These are phyloP conservation scores for Apis laboriosa DNA, from an alignment of 1,140 invertebrate genomes.

Conservation along the genomic window DNA sequence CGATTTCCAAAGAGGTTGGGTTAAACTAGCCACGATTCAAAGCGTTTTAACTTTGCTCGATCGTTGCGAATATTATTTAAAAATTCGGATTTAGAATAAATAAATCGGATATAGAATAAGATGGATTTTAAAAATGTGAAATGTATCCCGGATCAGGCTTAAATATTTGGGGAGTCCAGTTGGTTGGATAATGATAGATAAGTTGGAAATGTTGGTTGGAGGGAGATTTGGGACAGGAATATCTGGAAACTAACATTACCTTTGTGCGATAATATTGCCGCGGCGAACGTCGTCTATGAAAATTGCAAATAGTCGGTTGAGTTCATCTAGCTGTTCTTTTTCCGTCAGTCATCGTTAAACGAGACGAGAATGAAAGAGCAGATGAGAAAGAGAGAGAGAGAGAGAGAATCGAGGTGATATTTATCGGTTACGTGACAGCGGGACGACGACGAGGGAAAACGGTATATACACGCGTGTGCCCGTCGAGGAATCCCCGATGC, in stretches of 20 bases:
- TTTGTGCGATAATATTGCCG: not conserved
- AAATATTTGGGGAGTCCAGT: slow-evolving; percentile 3
- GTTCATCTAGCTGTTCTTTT: not conserved
- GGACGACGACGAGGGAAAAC: not conserved
- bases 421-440: not conserved
- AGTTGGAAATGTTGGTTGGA: no score
- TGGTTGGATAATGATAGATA: not conserved
- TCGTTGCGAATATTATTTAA: no score
- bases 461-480: not conserved
- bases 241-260: no score
- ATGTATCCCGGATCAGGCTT: not conserved
- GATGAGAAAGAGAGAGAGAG: no score
- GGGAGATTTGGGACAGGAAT: no score
- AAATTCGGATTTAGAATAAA: no score
- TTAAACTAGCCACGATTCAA: no score
- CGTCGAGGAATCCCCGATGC: not conserved
- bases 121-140: no score
- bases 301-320: not conserved
- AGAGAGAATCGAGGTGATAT: not conserved
- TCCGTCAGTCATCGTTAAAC: not conserved
- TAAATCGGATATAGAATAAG: no score
- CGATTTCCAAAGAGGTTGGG: no score
- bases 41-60: no score
- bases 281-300: not conserved
- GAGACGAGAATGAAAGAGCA: no score